Percentiles rank a stretch among this genome's conserved stretches.
Conservation (phyloP, 2,888 invertebrate genomes). For the Drosophila mimetica region DNA sequence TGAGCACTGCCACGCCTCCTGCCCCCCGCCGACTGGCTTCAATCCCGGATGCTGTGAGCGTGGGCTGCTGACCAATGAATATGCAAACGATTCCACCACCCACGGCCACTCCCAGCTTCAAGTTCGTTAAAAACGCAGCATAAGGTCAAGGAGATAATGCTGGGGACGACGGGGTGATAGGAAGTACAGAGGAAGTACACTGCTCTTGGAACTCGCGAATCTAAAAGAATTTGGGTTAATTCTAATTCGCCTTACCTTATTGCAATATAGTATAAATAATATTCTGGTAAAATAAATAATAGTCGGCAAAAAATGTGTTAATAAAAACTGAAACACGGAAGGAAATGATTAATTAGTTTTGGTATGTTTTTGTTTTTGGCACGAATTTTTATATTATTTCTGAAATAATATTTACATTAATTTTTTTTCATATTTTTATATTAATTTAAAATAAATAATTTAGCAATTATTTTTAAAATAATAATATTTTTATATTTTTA, state of each 20-base stretch:
- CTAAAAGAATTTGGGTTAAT: not conserved
- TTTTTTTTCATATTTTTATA: too few relatives aligned
- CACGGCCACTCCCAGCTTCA: constrained; percentile 28
- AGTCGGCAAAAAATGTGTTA: too few relatives aligned
- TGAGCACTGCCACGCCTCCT: constrained; percentile 19
- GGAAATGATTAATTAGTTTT: too few relatives aligned
- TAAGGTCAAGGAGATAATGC: constrained; percentile 58
- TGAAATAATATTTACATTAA: too few relatives aligned
- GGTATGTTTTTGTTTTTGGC: too few relatives aligned
- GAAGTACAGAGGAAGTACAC: not conserved
- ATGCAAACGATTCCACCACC: constrained; percentile 56
- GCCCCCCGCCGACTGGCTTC: constrained; percentile 9
- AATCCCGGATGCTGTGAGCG: constrained; percentile 9
- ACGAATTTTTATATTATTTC: too few relatives aligned
- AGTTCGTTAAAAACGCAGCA: constrained; percentile 59
- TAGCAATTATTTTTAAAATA: not conserved
- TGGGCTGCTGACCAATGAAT: constrained; percentile 66
- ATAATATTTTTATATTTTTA: too few relatives aligned
- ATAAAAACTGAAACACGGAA: too few relatives aligned
- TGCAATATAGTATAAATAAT: too few relatives aligned
- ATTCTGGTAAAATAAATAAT: too few relatives aligned
- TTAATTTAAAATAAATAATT: not conserved
- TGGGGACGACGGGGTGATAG: not conserved
- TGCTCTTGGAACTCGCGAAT: not conserved
- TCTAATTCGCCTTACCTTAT: too few relatives aligned